Evolutionary conservation across 1,140 invertebrate genomes (phyloP).

Genomic region (Varroa destructor): DNA sequence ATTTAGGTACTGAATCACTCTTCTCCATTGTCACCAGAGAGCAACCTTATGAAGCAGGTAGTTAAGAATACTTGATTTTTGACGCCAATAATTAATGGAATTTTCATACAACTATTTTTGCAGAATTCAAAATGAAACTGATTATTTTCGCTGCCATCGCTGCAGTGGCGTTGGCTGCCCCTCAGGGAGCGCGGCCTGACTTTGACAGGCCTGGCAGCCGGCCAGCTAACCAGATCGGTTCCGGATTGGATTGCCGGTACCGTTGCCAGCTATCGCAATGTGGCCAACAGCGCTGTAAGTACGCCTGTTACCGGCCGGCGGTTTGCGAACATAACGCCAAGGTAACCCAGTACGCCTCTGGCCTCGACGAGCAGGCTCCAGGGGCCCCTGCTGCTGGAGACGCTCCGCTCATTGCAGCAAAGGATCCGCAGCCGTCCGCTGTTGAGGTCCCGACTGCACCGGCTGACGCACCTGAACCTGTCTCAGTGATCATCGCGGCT

Average conservation of each 20-base stretch:
- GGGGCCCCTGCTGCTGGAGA: not conserved
- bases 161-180: slow-evolving; percentile 3
- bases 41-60: no score
- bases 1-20: no score
- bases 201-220: slow-evolving; percentile 1
- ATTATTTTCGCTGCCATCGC: slow-evolving; percentile 1
- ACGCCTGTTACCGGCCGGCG: slow-evolving; percentile 4
- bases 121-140: slow-evolving; percentile 1
- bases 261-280: not conserved
- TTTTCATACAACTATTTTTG: no score
- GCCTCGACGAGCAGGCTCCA: slow-evolving; percentile 2
- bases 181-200: slow-evolving; percentile 3
- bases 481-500: not conserved
- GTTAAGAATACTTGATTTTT: no score
- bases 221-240: slow-evolving; percentile 18
- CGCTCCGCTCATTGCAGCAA: not conserved
- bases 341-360: slow-evolving; percentile 9
- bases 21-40: no score
- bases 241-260: slow-evolving; percentile 17
- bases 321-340: slow-evolving; percentile 14
- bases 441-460: slow-evolving; percentile 20
- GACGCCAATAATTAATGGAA: no score
- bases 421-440: slow-evolving; percentile 15
- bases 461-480: slow-evolving; percentile 21
- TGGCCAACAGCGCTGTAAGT: slow-evolving; percentile 12